Percentiles rank a stretch among this genome's conserved stretches.
phyloP scores from a whole-genome alignment of 2,113 vertebrate genomes.

The Planiliza haematocheilus region DNA sequence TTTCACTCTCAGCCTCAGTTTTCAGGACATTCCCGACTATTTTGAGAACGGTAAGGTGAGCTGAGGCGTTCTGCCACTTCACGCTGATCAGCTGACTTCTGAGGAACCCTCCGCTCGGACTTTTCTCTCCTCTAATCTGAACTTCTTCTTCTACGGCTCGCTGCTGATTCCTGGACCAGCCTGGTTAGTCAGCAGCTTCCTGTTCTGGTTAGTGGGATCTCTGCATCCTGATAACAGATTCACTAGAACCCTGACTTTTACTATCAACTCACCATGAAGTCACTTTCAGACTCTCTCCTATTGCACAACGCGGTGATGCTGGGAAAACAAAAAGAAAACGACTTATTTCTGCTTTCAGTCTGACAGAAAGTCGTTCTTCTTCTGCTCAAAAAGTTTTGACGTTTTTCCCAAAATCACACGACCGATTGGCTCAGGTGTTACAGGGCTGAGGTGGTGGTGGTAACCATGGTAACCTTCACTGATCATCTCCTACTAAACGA shows the following conservation, averaged over 20 bases:
- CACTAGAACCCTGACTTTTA: too few species aligned
- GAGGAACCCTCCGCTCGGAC: conserved; percentile 31
- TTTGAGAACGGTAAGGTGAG: conserved; percentile 63
- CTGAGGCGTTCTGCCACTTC: conserved; percentile 20
- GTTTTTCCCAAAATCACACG: too few species aligned
- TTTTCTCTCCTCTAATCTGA: conserved; percentile 42
- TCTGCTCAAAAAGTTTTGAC: too few species aligned
- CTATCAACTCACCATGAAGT: too few species aligned
- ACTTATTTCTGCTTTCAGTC: too few species aligned
- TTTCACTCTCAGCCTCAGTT: conserved; percentile 55
- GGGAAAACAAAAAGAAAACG: neutral
- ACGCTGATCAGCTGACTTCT: conserved; percentile 63
- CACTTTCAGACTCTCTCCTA: too few species aligned
- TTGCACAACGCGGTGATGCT: neutral
- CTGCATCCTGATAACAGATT: neutral
- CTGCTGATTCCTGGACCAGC: too few species aligned
- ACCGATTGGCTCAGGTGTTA: too few species aligned
- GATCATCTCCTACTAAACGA: too few species aligned
- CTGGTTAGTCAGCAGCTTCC: neutral
- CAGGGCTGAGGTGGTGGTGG: too few species aligned
- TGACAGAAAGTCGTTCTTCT: too few species aligned
- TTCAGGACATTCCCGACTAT: conserved; percentile 53
- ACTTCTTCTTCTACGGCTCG: neutral
- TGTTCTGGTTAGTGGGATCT: neutral
- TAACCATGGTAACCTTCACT: too few species aligned